phyloP scores from a whole-genome alignment of 2,888 invertebrate genomes.

The Volucella inflata region DNA sequence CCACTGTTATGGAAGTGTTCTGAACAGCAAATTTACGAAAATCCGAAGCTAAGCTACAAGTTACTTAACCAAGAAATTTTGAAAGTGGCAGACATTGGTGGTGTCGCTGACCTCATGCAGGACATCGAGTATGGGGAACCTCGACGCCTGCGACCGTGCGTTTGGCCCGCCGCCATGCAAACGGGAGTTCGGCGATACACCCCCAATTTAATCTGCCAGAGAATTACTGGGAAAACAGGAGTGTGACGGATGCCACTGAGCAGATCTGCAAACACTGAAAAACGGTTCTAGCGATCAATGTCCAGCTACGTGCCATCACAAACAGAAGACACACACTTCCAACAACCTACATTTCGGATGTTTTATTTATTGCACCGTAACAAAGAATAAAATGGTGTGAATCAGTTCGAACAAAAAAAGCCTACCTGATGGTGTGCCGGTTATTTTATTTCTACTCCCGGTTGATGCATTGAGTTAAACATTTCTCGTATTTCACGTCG shows the following conservation, averaged over 20 bases:
- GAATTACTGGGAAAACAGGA: conserved; percentile 84
- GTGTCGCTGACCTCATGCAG: too few species aligned
- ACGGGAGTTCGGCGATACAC: too few species aligned
- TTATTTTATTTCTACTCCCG: not conserved
- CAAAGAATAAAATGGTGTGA: conserved; percentile 77
- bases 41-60: too few species aligned
- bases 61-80: too few species aligned
- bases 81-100: too few species aligned
- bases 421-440: too few species aligned
- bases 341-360: accelerated
- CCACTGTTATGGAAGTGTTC: conserved; percentile 87
- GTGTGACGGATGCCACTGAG: conserved; percentile 88
- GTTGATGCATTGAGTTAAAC: too few species aligned
- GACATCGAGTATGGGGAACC: too few species aligned
- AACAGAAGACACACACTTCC: conserved; percentile 88
- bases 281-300: conserved; percentile 86
- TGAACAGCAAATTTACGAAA: too few species aligned
- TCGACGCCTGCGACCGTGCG: too few species aligned
- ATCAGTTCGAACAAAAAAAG: conserved; percentile 62
- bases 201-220: conserved; percentile 83
- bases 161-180: too few species aligned
- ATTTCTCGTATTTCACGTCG: too few species aligned
- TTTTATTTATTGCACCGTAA: conserved; percentile 67
- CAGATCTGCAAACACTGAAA: conserved; percentile 86
- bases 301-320: conserved; percentile 88